These are phyloP conservation scores for Dinoponera quadriceps DNA, from an alignment of 1,140 invertebrate species.

Conservation along the genomic window DNA sequence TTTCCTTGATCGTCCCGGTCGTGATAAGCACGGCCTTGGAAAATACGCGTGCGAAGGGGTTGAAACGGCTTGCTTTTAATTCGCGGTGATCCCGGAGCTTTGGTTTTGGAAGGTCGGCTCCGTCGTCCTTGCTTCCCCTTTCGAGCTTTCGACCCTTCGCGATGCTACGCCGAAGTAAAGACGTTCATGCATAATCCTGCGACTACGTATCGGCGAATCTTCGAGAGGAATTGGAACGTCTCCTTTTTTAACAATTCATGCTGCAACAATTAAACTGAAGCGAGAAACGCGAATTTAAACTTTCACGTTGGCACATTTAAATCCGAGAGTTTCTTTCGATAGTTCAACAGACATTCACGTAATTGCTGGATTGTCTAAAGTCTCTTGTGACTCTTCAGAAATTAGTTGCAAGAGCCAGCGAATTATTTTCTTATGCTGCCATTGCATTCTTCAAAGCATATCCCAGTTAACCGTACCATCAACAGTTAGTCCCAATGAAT, in stretches of 20 bases:
- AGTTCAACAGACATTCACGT: too few relatives aligned
- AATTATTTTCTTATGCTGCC: neutral
- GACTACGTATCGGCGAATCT: neutral
- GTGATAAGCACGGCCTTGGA: conserved; percentile 29
- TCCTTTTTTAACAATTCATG: too few relatives aligned
- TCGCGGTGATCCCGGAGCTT: conserved; percentile 28
- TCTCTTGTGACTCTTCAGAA: neutral
- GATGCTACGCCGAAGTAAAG: neutral
- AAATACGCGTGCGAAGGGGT: conserved; percentile 27
- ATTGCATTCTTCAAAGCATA: neutral
- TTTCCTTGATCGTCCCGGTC: neutral
- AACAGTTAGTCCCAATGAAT: conserved; percentile 39
- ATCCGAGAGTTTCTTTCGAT: too few relatives aligned
- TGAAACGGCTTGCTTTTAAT: conserved; percentile 51
- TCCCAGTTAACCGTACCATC: neutral
- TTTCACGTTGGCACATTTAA: too few relatives aligned
- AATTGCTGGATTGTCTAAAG: too few relatives aligned
- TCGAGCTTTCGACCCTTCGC: neutral
- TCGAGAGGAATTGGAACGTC: too few relatives aligned
- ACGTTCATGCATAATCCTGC: neutral
- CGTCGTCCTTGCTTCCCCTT: neutral
- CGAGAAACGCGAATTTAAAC: too few relatives aligned
- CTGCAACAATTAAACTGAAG: too few relatives aligned
- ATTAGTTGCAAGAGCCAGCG: neutral
- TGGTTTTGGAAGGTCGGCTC: conserved; percentile 41